A percentile compares a stretch with the other conserved stretches of the same genome.
Conservation (phyloP, 2,113 vertebrate species). For the Varanus komodoensis region DNA sequence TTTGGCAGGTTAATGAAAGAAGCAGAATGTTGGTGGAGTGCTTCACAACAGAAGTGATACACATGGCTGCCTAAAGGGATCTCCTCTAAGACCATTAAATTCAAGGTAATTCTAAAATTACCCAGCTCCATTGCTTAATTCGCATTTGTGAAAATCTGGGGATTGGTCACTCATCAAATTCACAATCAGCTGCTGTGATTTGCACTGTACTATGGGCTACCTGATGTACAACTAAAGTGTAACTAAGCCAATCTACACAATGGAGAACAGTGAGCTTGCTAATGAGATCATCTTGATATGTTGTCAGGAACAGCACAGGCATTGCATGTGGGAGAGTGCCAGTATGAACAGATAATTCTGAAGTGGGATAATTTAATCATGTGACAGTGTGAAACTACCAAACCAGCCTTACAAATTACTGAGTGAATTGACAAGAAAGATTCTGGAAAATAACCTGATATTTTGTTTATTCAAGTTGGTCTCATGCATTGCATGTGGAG, state of each 20-base stretch:
- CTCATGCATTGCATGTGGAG: neutral
- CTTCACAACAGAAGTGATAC: too few relatives aligned
- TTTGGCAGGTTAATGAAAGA: too few relatives aligned
- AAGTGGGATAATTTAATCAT: neutral
- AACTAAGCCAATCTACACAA: neutral
- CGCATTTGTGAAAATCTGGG: neutral
- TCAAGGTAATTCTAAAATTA: neutral
- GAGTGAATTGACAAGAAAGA: neutral
- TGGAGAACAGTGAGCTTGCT: neutral
- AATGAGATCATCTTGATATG: neutral
- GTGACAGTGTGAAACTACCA: neutral
- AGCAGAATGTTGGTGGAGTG: too few relatives aligned
- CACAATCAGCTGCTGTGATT: neutral
- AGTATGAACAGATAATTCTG: neutral
- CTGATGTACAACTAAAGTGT: neutral
- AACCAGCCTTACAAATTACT: neutral
- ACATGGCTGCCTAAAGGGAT: too few relatives aligned
- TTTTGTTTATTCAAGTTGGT: neutral
- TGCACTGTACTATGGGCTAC: neutral
- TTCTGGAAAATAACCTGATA: neutral
- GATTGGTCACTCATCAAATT: neutral
- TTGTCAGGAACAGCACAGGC: neutral
- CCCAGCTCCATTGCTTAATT: neutral
- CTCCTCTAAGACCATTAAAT: too few relatives aligned
- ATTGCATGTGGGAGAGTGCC: neutral